phyloP scores from a whole-genome alignment of 2,113 vertebrate species.

The Pachypanchax playfairii region DNA sequence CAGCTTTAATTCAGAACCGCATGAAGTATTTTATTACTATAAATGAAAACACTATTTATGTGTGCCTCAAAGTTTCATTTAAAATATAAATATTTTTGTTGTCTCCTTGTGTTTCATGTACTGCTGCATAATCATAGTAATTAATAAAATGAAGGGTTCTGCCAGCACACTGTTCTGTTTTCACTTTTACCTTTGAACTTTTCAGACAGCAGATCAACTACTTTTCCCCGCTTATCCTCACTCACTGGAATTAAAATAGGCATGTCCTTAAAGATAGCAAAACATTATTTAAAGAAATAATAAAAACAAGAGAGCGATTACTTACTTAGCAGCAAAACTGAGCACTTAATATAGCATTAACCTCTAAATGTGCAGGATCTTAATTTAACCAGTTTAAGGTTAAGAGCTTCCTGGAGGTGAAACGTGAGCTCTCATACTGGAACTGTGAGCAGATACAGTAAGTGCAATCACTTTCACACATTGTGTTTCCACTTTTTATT shows the following conservation, averaged over 20 bases:
- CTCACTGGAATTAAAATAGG: background rate
- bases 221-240: background rate
- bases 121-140: too few species aligned
- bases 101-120: too few species aligned
- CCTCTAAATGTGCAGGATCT: slow-evolving; percentile 6
- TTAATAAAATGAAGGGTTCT: background rate
- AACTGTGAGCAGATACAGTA: slow-evolving; percentile 35
- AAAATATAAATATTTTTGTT: too few species aligned
- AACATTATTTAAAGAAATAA: background rate
- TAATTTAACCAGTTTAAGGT: slow-evolving; percentile 42
- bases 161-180: background rate
- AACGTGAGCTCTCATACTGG: slow-evolving; percentile 46
- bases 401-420: slow-evolving; percentile 68
- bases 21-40: too few species aligned
- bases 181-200: background rate
- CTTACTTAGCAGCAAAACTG: background rate
- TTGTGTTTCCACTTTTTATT: slow-evolving; percentile 28
- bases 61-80: too few species aligned
- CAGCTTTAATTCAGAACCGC: too few species aligned
- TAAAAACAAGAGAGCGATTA: slow-evolving; percentile 15
- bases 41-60: too few species aligned
- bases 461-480: slow-evolving; percentile 42
- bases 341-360: slow-evolving; percentile 38
- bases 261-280: slow-evolving; percentile 7
- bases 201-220: background rate